Evolutionary conservation across 2,113 vertebrate genomes (phyloP).

Genomic region (Laterallus jamaicensis): DNA sequence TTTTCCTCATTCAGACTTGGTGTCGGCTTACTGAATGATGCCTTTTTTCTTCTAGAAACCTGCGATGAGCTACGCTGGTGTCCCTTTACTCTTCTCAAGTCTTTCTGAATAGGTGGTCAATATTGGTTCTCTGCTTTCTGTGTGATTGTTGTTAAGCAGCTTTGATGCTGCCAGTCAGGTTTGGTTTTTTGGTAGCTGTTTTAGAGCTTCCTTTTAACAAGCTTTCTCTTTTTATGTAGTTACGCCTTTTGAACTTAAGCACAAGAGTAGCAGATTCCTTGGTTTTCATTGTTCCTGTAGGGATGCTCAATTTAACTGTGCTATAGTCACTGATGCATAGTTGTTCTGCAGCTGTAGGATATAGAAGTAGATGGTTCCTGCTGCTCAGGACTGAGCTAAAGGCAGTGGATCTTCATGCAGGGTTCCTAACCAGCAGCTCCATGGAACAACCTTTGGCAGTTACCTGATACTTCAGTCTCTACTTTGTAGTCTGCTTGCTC

Average conservation of each 20-base stretch:
- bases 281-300: neutral
- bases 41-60: conserved; percentile 5
- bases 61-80: neutral
- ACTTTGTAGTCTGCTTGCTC: neutral
- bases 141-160: neutral
- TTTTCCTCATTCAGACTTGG: conserved; percentile 4
- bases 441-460: neutral
- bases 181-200: neutral
- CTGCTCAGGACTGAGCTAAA: neutral
- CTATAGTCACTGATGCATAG: neutral
- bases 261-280: neutral
- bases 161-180: conserved; percentile 33
- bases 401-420: neutral
- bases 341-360: neutral
- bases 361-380: neutral
- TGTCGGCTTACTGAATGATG: neutral
- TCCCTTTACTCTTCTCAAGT: conserved; percentile 1
- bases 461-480: neutral
- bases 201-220: conserved; percentile 14
- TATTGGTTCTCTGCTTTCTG: conserved; percentile 3
- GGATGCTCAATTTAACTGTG: neutral
- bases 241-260: conserved; percentile 2
- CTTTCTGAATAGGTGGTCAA: neutral
- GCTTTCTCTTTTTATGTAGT: conserved; percentile 6
- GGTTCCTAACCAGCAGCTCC: neutral